Conservation (phyloP, 2,888 invertebrate species). For the Oligia latruncula region DNA sequence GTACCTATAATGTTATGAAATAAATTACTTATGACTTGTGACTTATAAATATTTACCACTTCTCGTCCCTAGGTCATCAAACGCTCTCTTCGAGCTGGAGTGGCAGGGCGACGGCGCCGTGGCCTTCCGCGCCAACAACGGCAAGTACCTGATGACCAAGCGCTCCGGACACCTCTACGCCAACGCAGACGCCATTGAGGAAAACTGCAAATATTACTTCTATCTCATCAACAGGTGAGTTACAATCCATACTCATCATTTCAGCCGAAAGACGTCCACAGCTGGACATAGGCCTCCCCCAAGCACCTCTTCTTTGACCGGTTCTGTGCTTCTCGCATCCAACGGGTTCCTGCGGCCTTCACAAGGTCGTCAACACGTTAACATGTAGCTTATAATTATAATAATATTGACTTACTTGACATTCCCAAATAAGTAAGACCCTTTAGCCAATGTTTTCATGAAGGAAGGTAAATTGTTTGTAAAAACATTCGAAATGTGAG, state of each 20-base stretch:
- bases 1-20: no score
- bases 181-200: conserved; percentile 95
- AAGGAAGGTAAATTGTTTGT: background rate
- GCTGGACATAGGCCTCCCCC: no score
- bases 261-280: no score
- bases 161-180: conserved; percentile 98
- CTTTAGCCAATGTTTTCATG: background rate
- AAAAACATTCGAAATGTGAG: background rate
- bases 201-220: conserved; percentile 98
- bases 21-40: no score
- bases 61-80: conserved; percentile 92
- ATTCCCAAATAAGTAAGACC: background rate
- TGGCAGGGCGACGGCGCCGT: conserved; percentile 98
- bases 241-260: no score
- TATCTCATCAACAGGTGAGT: conserved; percentile 96
- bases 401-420: background rate
- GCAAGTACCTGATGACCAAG: conserved; percentile 97
- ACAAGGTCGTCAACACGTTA: no score
- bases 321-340: no score
- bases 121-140: conserved; percentile 97
- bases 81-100: conserved; percentile 97
- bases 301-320: no score
- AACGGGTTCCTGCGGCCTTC: no score
- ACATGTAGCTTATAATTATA: background rate
- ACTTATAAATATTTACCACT: background rate